phyloP scores from a whole-genome alignment of 2,888 invertebrate species.

The Ormyrus thymus region DNA sequence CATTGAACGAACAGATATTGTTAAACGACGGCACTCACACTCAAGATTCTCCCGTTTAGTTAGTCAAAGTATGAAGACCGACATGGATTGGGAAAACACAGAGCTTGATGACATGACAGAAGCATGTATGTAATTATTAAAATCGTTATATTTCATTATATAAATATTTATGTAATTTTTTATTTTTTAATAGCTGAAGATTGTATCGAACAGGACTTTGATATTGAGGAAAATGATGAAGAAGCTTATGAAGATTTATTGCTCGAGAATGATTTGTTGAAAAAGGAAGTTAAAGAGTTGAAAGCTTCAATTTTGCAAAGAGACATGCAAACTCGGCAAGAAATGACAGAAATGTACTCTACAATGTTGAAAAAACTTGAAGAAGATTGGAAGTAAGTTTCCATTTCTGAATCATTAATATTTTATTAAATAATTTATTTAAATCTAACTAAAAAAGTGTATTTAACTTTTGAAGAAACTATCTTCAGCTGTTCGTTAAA shows the following conservation, averaged over 20 bases:
- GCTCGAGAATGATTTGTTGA: slow-evolving; percentile 65
- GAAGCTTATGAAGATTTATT: slow-evolving; percentile 66
- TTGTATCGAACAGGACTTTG: slow-evolving; percentile 36
- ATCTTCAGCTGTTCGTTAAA: not conserved
- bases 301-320: slow-evolving; percentile 63
- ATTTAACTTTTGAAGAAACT: not conserved
- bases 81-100: slow-evolving; percentile 69
- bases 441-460: not conserved
- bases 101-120: slow-evolving; percentile 56
- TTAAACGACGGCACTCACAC: slow-evolving; percentile 58
- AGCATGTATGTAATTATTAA: slow-evolving; percentile 44
- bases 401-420: not conserved
- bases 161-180: slow-evolving; percentile 5
- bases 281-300: slow-evolving; percentile 63
- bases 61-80: slow-evolving; percentile 64
- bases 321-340: slow-evolving; percentile 69
- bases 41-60: slow-evolving; percentile 70
- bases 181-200: slow-evolving; percentile 41
- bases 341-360: slow-evolving; percentile 67
- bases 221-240: slow-evolving; percentile 48
- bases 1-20: slow-evolving; percentile 62
- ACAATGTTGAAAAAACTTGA: slow-evolving; percentile 68
- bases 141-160: slow-evolving; percentile 10
- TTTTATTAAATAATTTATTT: too few relatives aligned
- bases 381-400: slow-evolving; percentile 65